These are phyloP conservation scores for Fissipunctia ypsillon DNA, from an alignment of 2,888 invertebrate species.

Conservation along the genomic window DNA sequence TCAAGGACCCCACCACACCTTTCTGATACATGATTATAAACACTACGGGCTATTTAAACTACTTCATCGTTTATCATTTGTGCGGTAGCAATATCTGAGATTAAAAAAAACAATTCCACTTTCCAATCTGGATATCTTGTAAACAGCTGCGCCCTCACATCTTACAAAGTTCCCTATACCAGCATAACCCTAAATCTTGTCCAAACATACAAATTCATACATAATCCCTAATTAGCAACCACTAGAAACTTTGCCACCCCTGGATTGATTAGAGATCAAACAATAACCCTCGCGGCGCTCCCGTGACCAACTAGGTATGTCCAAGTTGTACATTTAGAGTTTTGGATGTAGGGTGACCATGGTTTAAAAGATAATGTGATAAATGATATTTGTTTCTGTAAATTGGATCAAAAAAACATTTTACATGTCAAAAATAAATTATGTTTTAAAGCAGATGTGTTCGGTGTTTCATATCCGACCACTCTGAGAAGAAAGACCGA, in stretches of 20 bases:
- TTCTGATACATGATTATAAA: too few relatives aligned
- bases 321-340: slow-evolving; percentile 68
- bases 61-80: background rate
- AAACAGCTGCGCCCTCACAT: background rate
- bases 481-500: background rate
- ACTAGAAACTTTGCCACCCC: slow-evolving; percentile 57
- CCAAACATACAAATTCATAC: slow-evolving; percentile 55
- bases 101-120: background rate
- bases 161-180: slow-evolving; percentile 1
- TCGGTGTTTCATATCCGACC: background rate
- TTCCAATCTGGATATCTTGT: background rate
- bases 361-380: background rate
- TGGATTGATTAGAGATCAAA: slow-evolving; percentile 69
- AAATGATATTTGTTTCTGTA: background rate
- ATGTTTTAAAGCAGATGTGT: background rate
- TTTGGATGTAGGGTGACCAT: slow-evolving; percentile 41
- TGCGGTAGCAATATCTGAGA: background rate
- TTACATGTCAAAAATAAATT: background rate
- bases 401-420: background rate
- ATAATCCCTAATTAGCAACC: slow-evolving; percentile 64
- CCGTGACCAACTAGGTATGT: slow-evolving; percentile 67
- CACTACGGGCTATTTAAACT: background rate
- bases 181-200: slow-evolving; percentile 24
- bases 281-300: slow-evolving; percentile 66
- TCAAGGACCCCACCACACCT: too few relatives aligned